These are phyloP conservation scores for Psittacus erithacus DNA, from an alignment of 2,113 vertebrate species.

Conservation along the genomic window DNA sequence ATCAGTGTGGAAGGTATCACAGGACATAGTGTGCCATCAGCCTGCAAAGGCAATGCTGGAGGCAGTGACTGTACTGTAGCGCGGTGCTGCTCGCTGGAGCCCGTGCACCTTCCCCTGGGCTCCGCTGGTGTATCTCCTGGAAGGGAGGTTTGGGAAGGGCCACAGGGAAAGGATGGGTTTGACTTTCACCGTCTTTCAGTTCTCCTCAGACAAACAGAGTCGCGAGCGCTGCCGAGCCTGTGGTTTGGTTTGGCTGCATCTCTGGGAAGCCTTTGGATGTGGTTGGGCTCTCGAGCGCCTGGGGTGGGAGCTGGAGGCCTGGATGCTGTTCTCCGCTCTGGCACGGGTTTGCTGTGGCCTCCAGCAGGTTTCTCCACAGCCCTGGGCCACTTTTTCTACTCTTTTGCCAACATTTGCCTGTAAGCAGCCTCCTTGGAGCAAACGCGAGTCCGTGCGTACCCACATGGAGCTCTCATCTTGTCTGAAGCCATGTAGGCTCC, in stretches of 20 bases:
- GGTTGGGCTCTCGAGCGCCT: background rate
- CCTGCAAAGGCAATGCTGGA: accelerated
- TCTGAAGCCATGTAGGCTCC: background rate
- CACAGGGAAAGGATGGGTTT: background rate
- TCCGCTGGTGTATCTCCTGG: background rate
- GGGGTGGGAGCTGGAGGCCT: slow-evolving; percentile 22
- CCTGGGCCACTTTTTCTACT: background rate
- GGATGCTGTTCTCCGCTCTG: background rate
- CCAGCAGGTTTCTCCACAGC: background rate
- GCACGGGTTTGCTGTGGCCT: slow-evolving; percentile 6
- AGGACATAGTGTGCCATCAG: accelerated
- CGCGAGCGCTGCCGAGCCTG: background rate
- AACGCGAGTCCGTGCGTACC: background rate
- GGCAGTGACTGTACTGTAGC: accelerated
- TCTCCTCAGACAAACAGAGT: background rate
- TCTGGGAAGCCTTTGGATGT: background rate
- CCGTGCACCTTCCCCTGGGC: background rate
- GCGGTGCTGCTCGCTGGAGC: background rate
- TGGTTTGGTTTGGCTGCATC: background rate
- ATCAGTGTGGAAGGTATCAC: accelerated
- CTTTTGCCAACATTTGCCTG: background rate
- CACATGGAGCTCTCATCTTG: background rate
- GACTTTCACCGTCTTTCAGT: background rate
- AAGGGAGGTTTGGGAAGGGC: background rate
- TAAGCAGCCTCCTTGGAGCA: background rate